Conservation (phyloP, 2,888 invertebrate species). For the Aphelenchoides bicaudatus region DNA sequence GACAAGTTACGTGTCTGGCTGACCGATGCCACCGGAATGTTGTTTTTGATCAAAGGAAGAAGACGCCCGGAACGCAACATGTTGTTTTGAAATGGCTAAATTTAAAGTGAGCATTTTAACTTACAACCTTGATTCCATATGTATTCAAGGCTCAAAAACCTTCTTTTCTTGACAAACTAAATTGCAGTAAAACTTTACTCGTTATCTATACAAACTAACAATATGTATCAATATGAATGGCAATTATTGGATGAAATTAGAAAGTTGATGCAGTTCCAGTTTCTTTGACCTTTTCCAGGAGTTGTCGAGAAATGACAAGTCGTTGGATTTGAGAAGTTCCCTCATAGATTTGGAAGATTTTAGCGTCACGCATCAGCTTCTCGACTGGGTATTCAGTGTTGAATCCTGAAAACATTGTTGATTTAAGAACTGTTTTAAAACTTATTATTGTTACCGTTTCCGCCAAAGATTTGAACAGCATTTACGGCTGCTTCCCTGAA, state of each 20-base stretch:
- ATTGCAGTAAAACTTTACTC: too few species aligned
- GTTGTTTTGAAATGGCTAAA: not conserved
- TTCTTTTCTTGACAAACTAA: too few species aligned
- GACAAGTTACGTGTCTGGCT: slow-evolving; percentile 21
- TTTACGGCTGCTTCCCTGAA: slow-evolving; percentile 88
- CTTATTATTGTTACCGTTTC: slow-evolving; percentile 67
- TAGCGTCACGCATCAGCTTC: slow-evolving; percentile 96
- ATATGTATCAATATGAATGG: too few species aligned
- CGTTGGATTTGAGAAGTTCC: slow-evolving; percentile 97
- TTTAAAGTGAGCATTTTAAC: not conserved
- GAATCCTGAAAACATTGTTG: too few species aligned
- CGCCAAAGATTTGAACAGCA: slow-evolving; percentile 70
- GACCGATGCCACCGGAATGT: not conserved
- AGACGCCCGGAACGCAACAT: slow-evolving; percentile 15
- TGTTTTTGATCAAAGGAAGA: not conserved
- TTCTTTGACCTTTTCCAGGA: slow-evolving; percentile 40
- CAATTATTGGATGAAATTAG: not conserved
- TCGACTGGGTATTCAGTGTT: slow-evolving; percentile 96
- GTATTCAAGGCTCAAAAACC: too few species aligned
- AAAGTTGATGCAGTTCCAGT: slow-evolving; percentile 29
- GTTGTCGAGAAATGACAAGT: slow-evolving; percentile 75
- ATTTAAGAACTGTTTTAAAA: not conserved
- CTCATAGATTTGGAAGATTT: slow-evolving; percentile 97
- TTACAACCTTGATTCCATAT: too few species aligned
- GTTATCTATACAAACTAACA: too few species aligned